Conservation (phyloP, 2,113 vertebrate genomes). For the Himantopus leucocephalus region DNA sequence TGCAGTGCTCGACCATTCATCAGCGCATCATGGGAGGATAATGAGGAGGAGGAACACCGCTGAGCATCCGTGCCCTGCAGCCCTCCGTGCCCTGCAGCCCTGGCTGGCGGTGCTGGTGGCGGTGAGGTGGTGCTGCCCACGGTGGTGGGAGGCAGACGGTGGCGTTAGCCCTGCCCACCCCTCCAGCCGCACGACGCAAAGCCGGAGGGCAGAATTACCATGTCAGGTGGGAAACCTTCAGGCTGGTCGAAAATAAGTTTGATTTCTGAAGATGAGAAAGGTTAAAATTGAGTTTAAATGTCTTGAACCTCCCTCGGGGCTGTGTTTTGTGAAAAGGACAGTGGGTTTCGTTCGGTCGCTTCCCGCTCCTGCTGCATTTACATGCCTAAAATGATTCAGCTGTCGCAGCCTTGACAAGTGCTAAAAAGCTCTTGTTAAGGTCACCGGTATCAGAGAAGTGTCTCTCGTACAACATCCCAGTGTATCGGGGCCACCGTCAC, state of each 20-base stretch:
- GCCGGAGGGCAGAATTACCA: background rate
- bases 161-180: background rate
- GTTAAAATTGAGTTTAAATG: background rate
- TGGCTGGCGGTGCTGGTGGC: background rate
- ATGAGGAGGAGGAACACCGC: background rate
- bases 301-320: background rate
- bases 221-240: background rate
- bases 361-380: background rate
- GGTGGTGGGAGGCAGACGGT: background rate
- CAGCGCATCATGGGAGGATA: background rate
- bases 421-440: slow-evolving; percentile 21
- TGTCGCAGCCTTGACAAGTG: background rate
- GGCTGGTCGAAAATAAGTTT: background rate
- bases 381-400: background rate
- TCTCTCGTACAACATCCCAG: background rate
- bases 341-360: background rate
- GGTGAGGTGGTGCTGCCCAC: background rate
- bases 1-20: accelerated
- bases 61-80: background rate
- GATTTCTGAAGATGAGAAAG: background rate
- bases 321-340: background rate
- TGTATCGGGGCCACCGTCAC: background rate
- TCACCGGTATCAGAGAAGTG: background rate
- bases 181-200: background rate
- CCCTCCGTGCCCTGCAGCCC: background rate